Conservation (phyloP, 92 coral and sea anemone species). For the Chrysogorgia sp. region DNA sequence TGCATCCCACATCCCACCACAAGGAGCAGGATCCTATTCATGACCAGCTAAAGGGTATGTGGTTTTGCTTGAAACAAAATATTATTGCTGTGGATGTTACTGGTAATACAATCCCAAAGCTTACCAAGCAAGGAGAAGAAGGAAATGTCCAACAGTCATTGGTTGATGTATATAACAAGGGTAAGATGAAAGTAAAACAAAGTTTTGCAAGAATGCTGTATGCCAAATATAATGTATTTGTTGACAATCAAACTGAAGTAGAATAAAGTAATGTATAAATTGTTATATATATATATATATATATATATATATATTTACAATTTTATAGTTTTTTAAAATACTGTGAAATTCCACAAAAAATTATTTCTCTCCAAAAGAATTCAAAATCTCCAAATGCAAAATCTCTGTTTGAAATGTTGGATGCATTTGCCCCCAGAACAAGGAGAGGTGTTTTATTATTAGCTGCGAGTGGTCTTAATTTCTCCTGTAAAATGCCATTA, state of each 20-base stretch:
- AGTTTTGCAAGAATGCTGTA: constrained; percentile 34
- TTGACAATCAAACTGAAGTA: not conserved
- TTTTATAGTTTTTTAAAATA: no score
- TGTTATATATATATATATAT: no score
- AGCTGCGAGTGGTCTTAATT: constrained; percentile 36
- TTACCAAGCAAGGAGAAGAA: not conserved
- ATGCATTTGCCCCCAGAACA: not conserved
- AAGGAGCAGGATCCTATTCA: no score
- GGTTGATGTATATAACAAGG: constrained; percentile 47
- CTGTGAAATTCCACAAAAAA: no score
- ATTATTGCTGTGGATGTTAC: not conserved
- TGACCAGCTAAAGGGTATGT: no score
- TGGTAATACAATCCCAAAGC: constrained; percentile 1
- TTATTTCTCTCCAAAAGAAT: no score
- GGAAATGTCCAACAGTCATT: constrained; percentile 38
- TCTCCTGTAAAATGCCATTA: constrained; percentile 34
- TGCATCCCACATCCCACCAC: no score
- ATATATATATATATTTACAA: no score
- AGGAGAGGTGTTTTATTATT: constrained; percentile 45
- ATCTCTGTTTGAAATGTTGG: no score
- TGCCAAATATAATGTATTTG: constrained; percentile 31
- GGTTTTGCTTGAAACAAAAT: no score
- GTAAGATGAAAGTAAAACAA: constrained; percentile 28
- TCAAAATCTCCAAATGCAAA: no score
- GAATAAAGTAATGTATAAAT: no score